Evolutionary conservation across 2,888 invertebrate genomes (phyloP).

Genomic region (Agonopterix subpropinquella): DNA sequence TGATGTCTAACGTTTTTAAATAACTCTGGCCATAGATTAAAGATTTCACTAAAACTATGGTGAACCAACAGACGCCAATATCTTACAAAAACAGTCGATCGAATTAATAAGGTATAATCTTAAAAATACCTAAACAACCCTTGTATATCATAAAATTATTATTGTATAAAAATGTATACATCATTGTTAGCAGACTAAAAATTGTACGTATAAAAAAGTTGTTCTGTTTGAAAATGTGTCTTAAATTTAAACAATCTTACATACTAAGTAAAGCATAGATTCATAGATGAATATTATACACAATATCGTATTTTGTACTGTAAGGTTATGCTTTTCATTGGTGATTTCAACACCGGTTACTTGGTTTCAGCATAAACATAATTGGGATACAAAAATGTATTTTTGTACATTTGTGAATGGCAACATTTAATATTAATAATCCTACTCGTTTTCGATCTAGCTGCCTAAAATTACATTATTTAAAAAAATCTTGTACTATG

Average conservation of each 20-base stretch:
- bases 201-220: conserved; percentile 49
- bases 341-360: not conserved
- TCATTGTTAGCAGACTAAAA: conserved; percentile 32
- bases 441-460: conserved; percentile 26
- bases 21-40: not conserved
- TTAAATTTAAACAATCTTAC: conserved; percentile 35
- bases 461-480: conserved; percentile 25
- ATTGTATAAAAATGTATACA: conserved; percentile 35
- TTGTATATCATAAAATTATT: conserved; percentile 27
- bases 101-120: conserved; percentile 55
- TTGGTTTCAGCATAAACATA: conserved; percentile 14
- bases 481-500: conserved; percentile 17
- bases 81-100: conserved; percentile 37
- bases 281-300: conserved; percentile 60
- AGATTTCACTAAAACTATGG: not conserved
- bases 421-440: conserved; percentile 26
- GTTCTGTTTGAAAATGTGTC: conserved; percentile 35
- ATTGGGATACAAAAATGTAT: conserved; percentile 7
- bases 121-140: conserved; percentile 45
- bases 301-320: conserved; percentile 71
- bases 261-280: conserved; percentile 69
- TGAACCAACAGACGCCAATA: conserved; percentile 12
- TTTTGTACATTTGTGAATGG: conserved; percentile 29
- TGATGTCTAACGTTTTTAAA: not conserved
- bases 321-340: conserved; percentile 49